Conservation (phyloP, 2,113 vertebrate genomes). For the Chiloscyllium plagiosum region DNA sequence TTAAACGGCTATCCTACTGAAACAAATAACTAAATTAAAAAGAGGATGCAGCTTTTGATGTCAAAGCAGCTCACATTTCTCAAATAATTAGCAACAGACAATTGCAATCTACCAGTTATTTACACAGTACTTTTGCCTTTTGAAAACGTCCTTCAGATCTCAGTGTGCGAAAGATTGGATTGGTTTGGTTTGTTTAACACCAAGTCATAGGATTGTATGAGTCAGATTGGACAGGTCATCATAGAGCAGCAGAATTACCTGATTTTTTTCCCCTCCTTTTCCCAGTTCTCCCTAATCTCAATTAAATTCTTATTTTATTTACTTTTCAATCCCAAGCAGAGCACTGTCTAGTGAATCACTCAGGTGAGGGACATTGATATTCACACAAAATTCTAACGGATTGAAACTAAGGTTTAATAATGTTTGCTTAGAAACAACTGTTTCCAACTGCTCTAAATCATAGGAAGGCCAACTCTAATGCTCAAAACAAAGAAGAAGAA, state of each 20-base stretch:
- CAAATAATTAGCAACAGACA: conserved; percentile 56
- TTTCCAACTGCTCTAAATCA: neutral
- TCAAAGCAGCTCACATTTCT: conserved; percentile 51
- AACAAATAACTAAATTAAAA: conserved; percentile 52
- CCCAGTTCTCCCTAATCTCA: neutral
- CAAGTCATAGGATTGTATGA: neutral
- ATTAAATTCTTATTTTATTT: neutral
- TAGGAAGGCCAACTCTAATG: neutral
- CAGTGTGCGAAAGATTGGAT: neutral
- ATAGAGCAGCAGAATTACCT: neutral
- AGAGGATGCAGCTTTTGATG: conserved; percentile 58
- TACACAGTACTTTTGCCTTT: conserved; percentile 39
- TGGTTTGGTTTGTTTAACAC: conserved; percentile 9
- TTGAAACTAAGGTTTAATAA: neutral
- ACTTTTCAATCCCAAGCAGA: neutral
- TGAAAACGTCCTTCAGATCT: conserved; percentile 34
- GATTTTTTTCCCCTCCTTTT: neutral
- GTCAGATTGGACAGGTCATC: neutral
- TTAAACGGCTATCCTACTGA: conserved; percentile 53
- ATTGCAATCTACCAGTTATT: conserved; percentile 48
- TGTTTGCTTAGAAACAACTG: neutral
- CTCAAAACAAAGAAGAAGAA: neutral
- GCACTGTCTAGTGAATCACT: neutral
- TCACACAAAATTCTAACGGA: neutral
- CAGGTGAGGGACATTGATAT: neutral